Conservation (phyloP, 2,113 vertebrate species). For the Laticauda colubrina region DNA sequence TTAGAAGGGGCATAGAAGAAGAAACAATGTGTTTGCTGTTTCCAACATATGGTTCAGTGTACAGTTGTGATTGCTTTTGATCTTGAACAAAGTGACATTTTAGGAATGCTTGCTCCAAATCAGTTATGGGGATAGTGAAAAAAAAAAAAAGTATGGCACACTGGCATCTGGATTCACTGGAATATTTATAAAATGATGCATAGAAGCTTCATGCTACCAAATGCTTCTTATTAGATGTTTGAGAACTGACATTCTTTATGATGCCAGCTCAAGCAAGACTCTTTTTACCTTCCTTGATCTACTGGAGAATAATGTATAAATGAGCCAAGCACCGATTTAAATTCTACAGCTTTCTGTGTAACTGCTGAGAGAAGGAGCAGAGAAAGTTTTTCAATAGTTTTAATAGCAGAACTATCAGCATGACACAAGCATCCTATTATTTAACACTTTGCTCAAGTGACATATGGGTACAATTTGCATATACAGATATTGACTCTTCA, state of each 20-base stretch:
- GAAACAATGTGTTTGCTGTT: background rate
- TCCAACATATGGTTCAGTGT: background rate
- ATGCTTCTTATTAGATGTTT: background rate
- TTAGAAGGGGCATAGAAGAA: background rate
- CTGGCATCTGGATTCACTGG: background rate
- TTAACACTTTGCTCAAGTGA: rapidly evolving
- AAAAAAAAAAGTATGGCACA: background rate
- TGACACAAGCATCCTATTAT: background rate
- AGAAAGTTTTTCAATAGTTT: background rate
- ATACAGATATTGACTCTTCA: background rate
- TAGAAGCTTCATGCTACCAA: background rate
- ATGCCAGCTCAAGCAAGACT: background rate
- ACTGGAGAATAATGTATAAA: background rate
- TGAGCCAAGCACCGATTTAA: background rate
- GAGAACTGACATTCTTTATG: background rate
- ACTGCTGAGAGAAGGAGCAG: too few species aligned
- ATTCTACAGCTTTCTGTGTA: background rate
- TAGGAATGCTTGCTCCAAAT: background rate
- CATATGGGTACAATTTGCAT: background rate
- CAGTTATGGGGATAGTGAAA: background rate
- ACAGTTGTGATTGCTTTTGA: background rate
- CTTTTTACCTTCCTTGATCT: background rate
- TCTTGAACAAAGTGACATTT: background rate
- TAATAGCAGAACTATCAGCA: background rate
- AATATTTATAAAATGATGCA: background rate